These are phyloP conservation scores for Drosophila azteca DNA, from an alignment of 1,140 invertebrate genomes.

Conservation along the genomic window DNA sequence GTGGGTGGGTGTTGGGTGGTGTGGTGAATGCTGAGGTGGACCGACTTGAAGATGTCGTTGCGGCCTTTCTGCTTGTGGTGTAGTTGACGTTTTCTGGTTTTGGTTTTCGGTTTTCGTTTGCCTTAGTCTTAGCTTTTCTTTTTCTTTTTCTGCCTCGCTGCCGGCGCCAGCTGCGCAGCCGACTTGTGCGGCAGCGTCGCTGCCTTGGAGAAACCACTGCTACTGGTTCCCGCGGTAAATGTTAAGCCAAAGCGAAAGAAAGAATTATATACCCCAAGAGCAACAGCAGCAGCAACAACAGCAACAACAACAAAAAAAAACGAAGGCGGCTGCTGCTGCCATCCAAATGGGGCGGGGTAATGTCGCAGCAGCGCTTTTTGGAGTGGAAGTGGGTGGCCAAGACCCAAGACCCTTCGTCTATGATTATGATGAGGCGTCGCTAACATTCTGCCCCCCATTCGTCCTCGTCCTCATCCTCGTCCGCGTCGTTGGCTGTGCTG, in stretches of 20 bases:
- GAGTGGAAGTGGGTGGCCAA: slow-evolving; percentile 3
- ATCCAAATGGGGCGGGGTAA: slow-evolving; percentile 14
- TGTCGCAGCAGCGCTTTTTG: slow-evolving; percentile 9
- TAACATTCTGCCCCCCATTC: background rate
- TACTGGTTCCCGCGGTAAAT: slow-evolving; percentile 84
- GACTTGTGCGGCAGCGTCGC: slow-evolving; percentile 27
- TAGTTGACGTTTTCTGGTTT: slow-evolving; percentile 81
- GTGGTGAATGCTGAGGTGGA: slow-evolving; percentile 4
- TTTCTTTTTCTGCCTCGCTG: slow-evolving; percentile 36
- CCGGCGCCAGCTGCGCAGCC: slow-evolving; percentile 9
- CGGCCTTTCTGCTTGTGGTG: slow-evolving; percentile 81
- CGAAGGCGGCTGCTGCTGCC: slow-evolving; percentile 24
- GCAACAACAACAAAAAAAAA: slow-evolving; percentile 17
- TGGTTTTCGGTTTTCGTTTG: slow-evolving; percentile 63
- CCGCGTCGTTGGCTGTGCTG: slow-evolving; percentile 37
- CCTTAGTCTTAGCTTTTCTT: slow-evolving; percentile 19
- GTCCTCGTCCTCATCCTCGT: slow-evolving; percentile 9
- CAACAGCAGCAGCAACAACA: slow-evolving; percentile 24
- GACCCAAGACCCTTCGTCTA: slow-evolving; percentile 23
- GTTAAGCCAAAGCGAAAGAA: slow-evolving; percentile 77
- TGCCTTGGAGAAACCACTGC: slow-evolving; percentile 79
- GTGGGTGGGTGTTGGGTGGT: background rate
- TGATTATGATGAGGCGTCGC: slow-evolving; percentile 78
- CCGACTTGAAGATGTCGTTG: slow-evolving; percentile 78
- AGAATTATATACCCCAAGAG: slow-evolving; percentile 66